phyloP scores from a whole-genome alignment of 2,113 vertebrate species.

The Nannospalax galili region DNA sequence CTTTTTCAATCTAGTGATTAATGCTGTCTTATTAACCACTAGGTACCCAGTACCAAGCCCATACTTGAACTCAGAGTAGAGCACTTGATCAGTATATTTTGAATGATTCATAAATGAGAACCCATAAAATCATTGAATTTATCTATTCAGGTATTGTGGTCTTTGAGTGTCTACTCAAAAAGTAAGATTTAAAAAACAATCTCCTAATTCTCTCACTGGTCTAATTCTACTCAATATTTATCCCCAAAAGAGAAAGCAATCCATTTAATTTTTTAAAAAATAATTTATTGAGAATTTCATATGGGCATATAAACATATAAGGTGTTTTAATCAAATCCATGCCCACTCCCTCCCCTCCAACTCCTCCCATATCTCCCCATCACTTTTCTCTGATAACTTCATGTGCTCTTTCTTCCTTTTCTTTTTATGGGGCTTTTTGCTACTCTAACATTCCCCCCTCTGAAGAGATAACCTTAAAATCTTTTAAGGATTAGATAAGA shows the following conservation, averaged over 20 bases:
- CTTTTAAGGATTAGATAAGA: no score
- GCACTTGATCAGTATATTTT: neutral
- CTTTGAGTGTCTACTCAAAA: neutral
- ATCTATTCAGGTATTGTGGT: neutral
- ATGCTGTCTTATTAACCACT: neutral
- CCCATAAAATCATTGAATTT: neutral
- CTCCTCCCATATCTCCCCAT: no score
- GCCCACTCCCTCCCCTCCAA: no score
- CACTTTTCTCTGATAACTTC: no score
- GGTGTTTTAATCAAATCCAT: no score
- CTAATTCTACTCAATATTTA: neutral
- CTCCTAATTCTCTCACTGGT: neutral
- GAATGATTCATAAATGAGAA: neutral
- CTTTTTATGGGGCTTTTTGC: no score
- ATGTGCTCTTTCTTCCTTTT: no score
- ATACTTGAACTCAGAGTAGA: neutral
- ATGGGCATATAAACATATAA: no score
- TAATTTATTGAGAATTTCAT: no score
- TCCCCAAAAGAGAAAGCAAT: slow-evolving; percentile 29
- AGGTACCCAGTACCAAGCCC: neutral
- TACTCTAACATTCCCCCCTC: no score
- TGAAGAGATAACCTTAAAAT: no score
- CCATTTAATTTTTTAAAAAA: neutral
- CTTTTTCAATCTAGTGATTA: neutral
- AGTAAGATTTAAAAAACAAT: neutral